Evolutionary conservation across 1,140 invertebrate genomes (phyloP).

Genomic region (Frieseomelitta varia): DNA sequence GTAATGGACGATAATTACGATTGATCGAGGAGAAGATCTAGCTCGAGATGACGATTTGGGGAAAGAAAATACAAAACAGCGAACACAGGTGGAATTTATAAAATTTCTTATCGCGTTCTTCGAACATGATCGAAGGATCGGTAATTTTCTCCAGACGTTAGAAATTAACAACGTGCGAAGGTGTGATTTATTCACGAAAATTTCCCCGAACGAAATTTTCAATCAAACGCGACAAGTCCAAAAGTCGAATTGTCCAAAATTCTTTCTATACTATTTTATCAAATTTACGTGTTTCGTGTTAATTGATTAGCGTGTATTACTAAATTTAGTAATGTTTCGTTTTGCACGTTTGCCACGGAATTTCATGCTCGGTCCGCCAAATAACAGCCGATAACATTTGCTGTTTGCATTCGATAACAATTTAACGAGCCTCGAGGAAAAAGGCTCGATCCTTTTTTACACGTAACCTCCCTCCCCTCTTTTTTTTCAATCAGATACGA

Average conservation of each 20-base stretch:
- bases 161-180: no score
- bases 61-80: neutral
- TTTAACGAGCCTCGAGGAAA: neutral
- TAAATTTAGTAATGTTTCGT: neutral
- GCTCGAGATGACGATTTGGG: neutral
- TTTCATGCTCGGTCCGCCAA: neutral
- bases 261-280: neutral
- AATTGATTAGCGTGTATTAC: no score
- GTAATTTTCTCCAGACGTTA: no score
- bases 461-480: slow-evolving; percentile 42
- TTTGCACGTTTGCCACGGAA: neutral
- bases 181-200: no score
- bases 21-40: no score
- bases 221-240: neutral
- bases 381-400: neutral
- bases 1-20: no score
- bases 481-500: slow-evolving; percentile 13
- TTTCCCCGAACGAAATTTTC: neutral
- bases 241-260: neutral
- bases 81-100: no score
- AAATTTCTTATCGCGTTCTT: no score
- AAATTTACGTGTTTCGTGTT: no score
- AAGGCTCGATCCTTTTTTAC: slow-evolving; percentile 27
- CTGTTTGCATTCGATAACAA: neutral
- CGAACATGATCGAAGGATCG: no score